Base-by-base conservation (phyloP, 2,888 invertebrate genomes). In the Rotaria sp. region DNA sequence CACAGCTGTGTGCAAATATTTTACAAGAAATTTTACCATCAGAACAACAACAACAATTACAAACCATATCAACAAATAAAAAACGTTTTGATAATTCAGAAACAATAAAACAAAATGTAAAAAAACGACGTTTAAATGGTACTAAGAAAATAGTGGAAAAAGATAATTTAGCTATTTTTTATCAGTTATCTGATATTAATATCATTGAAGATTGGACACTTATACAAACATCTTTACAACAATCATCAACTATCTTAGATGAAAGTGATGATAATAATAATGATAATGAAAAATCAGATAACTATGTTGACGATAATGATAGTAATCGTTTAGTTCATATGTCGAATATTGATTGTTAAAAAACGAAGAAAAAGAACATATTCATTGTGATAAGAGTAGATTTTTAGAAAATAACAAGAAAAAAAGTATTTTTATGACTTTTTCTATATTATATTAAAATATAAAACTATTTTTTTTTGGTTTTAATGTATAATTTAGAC, bases 141-240 rank as follows among this genome's bases (percentile, higher is more conserved):
- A 18, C 35, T 18, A 35, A 18, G 21, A 67, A 30, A 67, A 80
- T 26, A 26, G n/a, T 4, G 1, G 45, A 80, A 26, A 45, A 26
- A 80, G 45, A 80, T 80, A 80, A 41, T 15, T n/a, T 45, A n/a
- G 80, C 80, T 26, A 85, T 86, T 48, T 85, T 86, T n/a, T 86
- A 86, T 84, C 85, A 85, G 45, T 52, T 86, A 38, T 85, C 85
- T 41, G 85, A 86, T 80, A 85, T 85, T 50, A 75, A 86, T 38
- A 55, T 86, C 21, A 52, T 86, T 30, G 86, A 86, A 86, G 86
- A 86, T 85, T 86, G 85, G 86, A 52, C 86, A 18, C 30, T 86
- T 50, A 86, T 86, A 18, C 74, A 86, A 80, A 80, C 41, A 45
- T 45, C 45, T 80, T 45, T 80, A 15, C 67, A 67, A 35, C 35